phyloP scores from a whole-genome alignment of 2,113 vertebrate genomes.

The Etia nguti region DNA sequence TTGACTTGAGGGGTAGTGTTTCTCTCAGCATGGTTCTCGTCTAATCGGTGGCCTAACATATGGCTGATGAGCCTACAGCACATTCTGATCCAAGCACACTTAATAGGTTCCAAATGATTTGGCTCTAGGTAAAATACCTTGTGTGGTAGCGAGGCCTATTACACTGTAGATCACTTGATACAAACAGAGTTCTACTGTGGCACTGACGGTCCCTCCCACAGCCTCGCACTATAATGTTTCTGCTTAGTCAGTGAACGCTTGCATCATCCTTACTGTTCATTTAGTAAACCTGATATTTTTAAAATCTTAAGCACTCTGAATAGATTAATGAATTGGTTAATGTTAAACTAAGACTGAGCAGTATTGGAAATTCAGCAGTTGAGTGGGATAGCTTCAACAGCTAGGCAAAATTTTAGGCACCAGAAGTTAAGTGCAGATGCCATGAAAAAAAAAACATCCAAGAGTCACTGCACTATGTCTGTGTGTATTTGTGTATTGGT shows the following conservation, averaged over 20 bases:
- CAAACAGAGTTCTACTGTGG: not conserved
- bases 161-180: not conserved
- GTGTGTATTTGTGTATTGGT: not conserved
- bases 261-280: not conserved
- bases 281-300: not conserved
- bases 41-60: conserved; percentile 55
- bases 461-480: not conserved
- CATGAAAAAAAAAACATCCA: not conserved
- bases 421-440: not conserved
- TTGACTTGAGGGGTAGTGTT: conserved; percentile 38
- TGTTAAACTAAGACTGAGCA: not conserved
- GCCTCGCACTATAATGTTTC: not conserved
- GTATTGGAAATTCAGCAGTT: not conserved
- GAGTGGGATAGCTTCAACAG: not conserved
- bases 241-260: not conserved
- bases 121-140: conserved; percentile 23
- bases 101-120: conserved; percentile 28
- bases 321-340: not conserved
- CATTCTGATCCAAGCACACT: conserved; percentile 26
- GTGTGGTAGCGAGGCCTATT: not conserved
- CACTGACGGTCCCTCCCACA: not conserved
- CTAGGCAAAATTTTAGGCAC: not conserved
- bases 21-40: conserved; percentile 45
- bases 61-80: conserved; percentile 47
- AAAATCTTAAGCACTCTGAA: not conserved